Evolutionary conservation across 2,888 invertebrate species (phyloP).

Genomic region (Rhagonycha fulva): DNA sequence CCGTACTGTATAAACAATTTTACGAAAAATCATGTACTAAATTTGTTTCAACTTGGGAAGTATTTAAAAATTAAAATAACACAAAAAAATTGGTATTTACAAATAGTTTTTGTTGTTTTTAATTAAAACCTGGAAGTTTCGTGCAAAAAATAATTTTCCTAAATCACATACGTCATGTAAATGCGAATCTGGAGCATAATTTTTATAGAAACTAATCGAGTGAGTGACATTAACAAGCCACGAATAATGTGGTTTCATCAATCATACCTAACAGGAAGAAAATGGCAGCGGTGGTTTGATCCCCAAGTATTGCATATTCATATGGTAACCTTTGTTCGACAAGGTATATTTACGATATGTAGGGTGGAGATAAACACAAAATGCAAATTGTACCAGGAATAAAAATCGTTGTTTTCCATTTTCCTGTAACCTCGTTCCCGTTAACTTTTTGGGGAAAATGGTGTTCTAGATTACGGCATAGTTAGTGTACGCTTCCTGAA

Average conservation of each 20-base stretch:
- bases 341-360: not conserved
- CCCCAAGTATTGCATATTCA: not conserved
- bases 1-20: no score
- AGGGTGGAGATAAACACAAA: not conserved
- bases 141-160: not conserved
- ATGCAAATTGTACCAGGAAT: not conserved
- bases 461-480: not conserved
- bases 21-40: no score
- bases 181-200: not conserved
- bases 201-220: slow-evolving; percentile 21
- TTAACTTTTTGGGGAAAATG: not conserved
- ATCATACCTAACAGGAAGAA: slow-evolving; percentile 21
- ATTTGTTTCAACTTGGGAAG: no score
- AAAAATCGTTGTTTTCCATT: not conserved
- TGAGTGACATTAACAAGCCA: slow-evolving; percentile 26
- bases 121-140: not conserved
- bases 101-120: not conserved
- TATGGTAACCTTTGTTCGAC: not conserved
- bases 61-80: no score
- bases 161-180: not conserved
- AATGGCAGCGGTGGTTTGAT: slow-evolving; percentile 8
- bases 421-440: not conserved
- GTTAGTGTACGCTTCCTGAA: not conserved
- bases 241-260: slow-evolving; percentile 20
- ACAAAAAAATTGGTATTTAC: no score